Evolutionary conservation across 2,888 invertebrate species (phyloP), one percentile per base, ranked within the genome.

Genomic region (Caenorhabditis doughertyi): DNA sequence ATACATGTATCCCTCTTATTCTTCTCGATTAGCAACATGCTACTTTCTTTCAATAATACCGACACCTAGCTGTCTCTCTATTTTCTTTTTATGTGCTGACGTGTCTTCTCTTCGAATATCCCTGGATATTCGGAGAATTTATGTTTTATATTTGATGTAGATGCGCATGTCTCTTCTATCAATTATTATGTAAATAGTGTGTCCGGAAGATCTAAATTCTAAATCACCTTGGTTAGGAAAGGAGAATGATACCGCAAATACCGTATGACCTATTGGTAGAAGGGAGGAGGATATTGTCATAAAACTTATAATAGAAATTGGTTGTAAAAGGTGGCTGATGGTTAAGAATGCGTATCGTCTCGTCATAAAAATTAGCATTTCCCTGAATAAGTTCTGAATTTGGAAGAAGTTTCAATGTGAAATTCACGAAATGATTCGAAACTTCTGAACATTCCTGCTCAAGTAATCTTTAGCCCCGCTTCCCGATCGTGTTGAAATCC

Each of bases 361-460:
- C 49, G 51, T 65, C 65, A 65, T 65, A 65, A 65, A 65, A 65
- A 65, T 65, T 65, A 35, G 51, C 65, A 65, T 65, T 65, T 65
- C 39, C 35, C n/a, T 47, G 44, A 13, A 47, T 47, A 18, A 47
- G 18, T 47, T 42, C 42, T 7, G 13, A 13, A 11, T 42, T 51
- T 25, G 11, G 25, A 32, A 18, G 13, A 35, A 56, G 58, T 60
- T 56, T 60, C 13, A 4, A 44, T 44, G 11, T 16, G 44, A n/a
- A n/a, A n/a, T 39, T 39, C 39, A 16, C 13, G 39, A 16, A 39
- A 39, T n/a, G n/a, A n/a, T n/a, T 18, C 5, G 35, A 58, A 58
- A 39, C 13, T 39, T 58, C 13, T n/a, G n/a, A 58, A 56, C 29
- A 35, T 56, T 32, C 32, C 4, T 32, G 4, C 4, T 32, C 32